Percentiles rank a stretch among this genome's conserved stretches.
Evolutionary conservation across 2,888 invertebrate genomes (phyloP).

Genomic region (Meloe dianella): DNA sequence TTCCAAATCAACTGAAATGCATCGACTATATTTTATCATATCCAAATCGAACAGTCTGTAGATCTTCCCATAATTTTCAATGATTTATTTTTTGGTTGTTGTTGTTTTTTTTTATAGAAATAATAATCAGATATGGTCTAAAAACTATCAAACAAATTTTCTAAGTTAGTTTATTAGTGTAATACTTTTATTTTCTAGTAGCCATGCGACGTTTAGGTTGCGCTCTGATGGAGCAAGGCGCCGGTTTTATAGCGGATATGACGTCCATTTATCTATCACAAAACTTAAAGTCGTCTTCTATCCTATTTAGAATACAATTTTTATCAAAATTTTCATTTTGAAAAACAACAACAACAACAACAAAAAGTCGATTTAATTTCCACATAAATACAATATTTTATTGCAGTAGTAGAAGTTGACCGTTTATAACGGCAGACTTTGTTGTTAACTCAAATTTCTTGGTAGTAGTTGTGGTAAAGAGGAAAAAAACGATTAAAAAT

Average conservation of each 20-base stretch:
- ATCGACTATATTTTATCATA: too few species aligned
- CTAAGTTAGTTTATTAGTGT: conserved; percentile 3
- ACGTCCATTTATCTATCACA: conserved; percentile 35
- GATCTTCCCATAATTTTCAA: too few species aligned
- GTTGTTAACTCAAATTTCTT: conserved; percentile 16
- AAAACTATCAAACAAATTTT: background rate
- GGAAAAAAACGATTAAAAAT: background rate
- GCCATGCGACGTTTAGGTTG: conserved; percentile 35
- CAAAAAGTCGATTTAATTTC: background rate
- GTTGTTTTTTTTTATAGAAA: background rate
- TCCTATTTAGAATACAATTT: background rate
- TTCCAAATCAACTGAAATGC: too few species aligned
- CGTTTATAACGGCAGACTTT: background rate
- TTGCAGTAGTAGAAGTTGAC: background rate
- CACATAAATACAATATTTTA: too few species aligned
- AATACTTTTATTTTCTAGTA: conserved; percentile 49
- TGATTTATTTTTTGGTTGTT: background rate
- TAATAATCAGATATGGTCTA: background rate
- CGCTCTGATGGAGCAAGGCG: conserved; percentile 51
- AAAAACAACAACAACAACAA: background rate
- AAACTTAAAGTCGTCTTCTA: conserved; percentile 13
- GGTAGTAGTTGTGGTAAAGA: background rate
- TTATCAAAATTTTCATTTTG: background rate
- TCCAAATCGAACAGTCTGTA: too few species aligned
- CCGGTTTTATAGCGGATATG: conserved; percentile 44